Evolutionary conservation across 2,797 vertebrate species (phyloP).

Genomic region (Melanotaenia trifasciata): DNA sequence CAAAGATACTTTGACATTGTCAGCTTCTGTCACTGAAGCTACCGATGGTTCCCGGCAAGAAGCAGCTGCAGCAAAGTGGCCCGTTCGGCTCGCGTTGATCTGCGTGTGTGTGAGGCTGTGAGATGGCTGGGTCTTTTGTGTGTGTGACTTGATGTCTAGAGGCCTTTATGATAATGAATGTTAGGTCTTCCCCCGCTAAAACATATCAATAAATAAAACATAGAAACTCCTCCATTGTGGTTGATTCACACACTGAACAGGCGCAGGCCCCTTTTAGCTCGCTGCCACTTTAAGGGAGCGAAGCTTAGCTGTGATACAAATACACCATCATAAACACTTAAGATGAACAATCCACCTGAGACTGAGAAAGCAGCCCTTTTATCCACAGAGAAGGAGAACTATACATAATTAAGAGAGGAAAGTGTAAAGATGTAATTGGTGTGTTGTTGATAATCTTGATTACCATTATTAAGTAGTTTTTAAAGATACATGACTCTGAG

Average conservation of each 20-base stretch:
- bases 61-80: slow-evolving; percentile 67
- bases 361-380: slow-evolving; percentile 71
- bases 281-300: slow-evolving; percentile 73
- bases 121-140: slow-evolving; percentile 68
- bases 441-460: slow-evolving; percentile 85
- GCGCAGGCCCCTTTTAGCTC: slow-evolving; percentile 51
- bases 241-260: slow-evolving; percentile 51
- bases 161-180: slow-evolving; percentile 88
- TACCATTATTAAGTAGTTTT: slow-evolving; percentile 83
- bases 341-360: slow-evolving; percentile 85
- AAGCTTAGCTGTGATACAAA: slow-evolving; percentile 68
- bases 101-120: slow-evolving; percentile 34
- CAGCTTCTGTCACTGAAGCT: slow-evolving; percentile 83
- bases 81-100: slow-evolving; percentile 60
- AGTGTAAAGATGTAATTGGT: slow-evolving; percentile 86
- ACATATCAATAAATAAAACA: slow-evolving; percentile 88
- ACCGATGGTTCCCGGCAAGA: slow-evolving; percentile 62
- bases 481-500: slow-evolving; percentile 87
- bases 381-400: slow-evolving; percentile 70
- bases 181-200: slow-evolving; percentile 83
- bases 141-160: slow-evolving; percentile 81
- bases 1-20: slow-evolving; percentile 86
- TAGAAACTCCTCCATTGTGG: slow-evolving; percentile 76
- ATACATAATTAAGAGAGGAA: slow-evolving; percentile 87
- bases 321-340: slow-evolving; percentile 81